Conservation (phyloP, 2,888 invertebrate species). For the Kryphioiulus occultus region DNA sequence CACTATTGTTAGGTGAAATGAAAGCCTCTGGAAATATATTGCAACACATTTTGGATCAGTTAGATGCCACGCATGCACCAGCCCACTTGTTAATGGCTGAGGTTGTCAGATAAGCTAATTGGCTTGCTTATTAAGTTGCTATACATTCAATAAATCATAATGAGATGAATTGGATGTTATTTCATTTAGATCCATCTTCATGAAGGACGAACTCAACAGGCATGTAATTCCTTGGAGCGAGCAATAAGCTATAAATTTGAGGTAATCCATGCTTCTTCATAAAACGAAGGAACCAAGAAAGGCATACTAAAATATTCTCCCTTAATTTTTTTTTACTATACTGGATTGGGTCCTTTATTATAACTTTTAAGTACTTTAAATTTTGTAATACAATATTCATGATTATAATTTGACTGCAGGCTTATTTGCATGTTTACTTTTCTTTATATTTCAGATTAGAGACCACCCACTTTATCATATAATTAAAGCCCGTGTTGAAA, state of each 20-base stretch:
- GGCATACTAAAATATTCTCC: no score
- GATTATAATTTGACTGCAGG: background rate
- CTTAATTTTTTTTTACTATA: no score
- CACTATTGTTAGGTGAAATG: conserved; percentile 70
- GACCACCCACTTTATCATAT: conserved; percentile 92
- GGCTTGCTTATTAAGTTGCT: background rate
- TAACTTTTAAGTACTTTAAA: no score
- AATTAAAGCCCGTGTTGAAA: conserved; percentile 82
- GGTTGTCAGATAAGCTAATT: conserved; percentile 25
- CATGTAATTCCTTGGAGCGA: conserved; percentile 85
- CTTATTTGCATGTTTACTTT: background rate
- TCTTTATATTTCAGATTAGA: conserved; percentile 67
- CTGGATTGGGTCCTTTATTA: no score
- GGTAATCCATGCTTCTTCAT: conserved; percentile 61
- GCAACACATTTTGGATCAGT: conserved; percentile 74
- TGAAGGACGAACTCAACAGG: conserved; percentile 72
- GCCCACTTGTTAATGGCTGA: conserved; percentile 82
- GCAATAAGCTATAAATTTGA: conserved; percentile 92
- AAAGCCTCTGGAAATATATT: conserved; percentile 75
- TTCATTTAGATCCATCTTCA: conserved; percentile 73
- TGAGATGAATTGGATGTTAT: background rate
- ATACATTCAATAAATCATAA: background rate
- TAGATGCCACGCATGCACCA: conserved; percentile 81
- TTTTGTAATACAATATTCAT: no score
- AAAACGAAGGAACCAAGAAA: no score